Evolutionary conservation across 2,797 vertebrate species (phyloP), one percentile per base, ranked within the genome.

Genomic region (Buphagus erythrorhynchus): DNA sequence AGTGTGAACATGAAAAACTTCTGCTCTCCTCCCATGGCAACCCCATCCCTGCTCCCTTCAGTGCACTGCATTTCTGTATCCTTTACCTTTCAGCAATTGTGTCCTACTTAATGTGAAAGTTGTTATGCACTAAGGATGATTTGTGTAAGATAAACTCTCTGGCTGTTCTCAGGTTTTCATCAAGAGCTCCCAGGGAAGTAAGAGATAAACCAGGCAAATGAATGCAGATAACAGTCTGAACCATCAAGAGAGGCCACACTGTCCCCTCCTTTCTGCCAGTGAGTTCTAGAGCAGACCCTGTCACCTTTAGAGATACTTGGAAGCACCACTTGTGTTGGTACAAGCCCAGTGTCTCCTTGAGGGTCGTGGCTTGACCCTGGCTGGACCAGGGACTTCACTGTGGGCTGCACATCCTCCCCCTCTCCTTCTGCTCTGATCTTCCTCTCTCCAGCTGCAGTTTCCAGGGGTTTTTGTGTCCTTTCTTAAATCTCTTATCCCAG

Each of bases 331-430:
- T 21, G 5, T 62, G 20, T 33, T 58, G 66, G 16, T 35, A 45
- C 29, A 31, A 57, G 13, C 16, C 38, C 65, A 62, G 1, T 6
- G 11, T 24, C 25, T 58, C 18, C 51, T 31, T 4, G 1, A 22
- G 55, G 36, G 9, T n/a, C 19, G 2, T 58, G 62, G 5, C 7
- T 16, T 62, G 36, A 11, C 8, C 38, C 16, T 40, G 29, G 7
- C 61, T 79, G 24, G 40, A 16, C 13, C 74, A 72, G 5, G 61
- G 26, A 7, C 17, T 35, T 26, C 17, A 5, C 45, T 20, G 9
- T 0, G 0, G 33, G 17, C 76, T 52, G 33, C 25, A 31, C 12
- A 16, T 57, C 66, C 55, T 62, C 15, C 13, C 4, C 10, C 6
- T 45, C n/a, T 57, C n/a, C 57, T 69, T 1, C 49, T 76, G 5